Percentiles rank a stretch among this genome's conserved stretches.
Evolutionary conservation across 2,797 vertebrate species (phyloP).

Genomic region (Pampus argenteus): DNA sequence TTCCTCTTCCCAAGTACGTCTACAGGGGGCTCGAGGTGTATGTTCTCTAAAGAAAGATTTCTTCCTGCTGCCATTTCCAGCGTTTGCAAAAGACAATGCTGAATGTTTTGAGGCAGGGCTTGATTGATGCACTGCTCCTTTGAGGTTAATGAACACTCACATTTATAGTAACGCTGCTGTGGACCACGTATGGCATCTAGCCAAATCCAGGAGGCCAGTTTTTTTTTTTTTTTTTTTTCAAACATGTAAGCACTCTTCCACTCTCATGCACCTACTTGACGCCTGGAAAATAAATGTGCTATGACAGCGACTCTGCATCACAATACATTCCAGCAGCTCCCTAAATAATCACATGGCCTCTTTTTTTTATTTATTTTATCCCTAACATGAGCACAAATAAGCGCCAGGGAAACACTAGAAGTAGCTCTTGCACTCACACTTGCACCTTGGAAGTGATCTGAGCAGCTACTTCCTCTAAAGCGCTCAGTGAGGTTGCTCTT

Average conservation of each 20-base stretch:
- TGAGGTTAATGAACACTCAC: conserved; percentile 57
- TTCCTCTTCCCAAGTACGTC: conserved; percentile 66
- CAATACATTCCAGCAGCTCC: conserved; percentile 68
- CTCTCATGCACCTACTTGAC: conserved; percentile 57
- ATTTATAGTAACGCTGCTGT: conserved; percentile 34
- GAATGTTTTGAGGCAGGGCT: conserved; percentile 6
- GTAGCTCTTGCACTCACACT: conserved; percentile 18
- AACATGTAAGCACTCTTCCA: conserved; percentile 60
- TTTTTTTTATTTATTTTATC: too few species aligned
- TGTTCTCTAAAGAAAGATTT: conserved; percentile 55
- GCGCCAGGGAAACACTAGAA: not conserved
- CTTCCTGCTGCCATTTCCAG: conserved; percentile 66
- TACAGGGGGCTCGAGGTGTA: conserved; percentile 11
- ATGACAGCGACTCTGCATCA: conserved; percentile 71
- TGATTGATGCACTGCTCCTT: conserved; percentile 62
- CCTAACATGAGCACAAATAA: conserved; percentile 29
- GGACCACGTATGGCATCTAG: conserved; percentile 42
- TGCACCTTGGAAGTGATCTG: conserved; percentile 53
- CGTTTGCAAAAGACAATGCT: conserved; percentile 53
- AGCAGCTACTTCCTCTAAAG: conserved; percentile 44
- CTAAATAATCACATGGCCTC: conserved; percentile 56
- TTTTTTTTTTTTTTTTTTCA: too few species aligned
- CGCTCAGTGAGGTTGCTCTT: conserved; percentile 50
- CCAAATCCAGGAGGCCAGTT: conserved; percentile 52
- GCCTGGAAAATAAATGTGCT: conserved; percentile 64